Conservation (phyloP, 2,888 invertebrate species). For the Balanococcus diminutus region DNA sequence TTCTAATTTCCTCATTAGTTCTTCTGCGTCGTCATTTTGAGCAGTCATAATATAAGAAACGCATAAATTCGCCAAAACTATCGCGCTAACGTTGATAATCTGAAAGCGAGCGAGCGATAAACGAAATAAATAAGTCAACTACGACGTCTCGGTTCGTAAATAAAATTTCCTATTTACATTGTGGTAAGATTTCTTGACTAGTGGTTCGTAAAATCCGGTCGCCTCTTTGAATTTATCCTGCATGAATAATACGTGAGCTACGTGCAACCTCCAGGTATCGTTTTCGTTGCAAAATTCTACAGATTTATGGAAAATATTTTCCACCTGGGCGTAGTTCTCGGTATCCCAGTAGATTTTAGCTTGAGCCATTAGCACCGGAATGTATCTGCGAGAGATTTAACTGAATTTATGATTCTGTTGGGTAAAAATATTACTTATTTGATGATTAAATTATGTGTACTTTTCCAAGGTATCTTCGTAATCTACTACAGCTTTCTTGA, state of each 20-base stretch:
- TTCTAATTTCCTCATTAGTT: slow-evolving; percentile 97
- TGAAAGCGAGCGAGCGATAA: slow-evolving; percentile 60
- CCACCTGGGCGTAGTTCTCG: slow-evolving; percentile 94
- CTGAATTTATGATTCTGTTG: neutral
- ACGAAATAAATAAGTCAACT: neutral
- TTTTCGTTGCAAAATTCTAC: slow-evolving; percentile 98
- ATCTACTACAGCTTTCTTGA: slow-evolving; percentile 87
- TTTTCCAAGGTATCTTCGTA: slow-evolving; percentile 87
- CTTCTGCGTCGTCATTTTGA: slow-evolving; percentile 98
- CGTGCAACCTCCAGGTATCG: slow-evolving; percentile 95
- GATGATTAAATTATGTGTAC: slow-evolving; percentile 60
- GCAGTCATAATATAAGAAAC: slow-evolving; percentile 99
- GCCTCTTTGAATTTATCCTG: slow-evolving; percentile 99
- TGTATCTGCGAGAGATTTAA: slow-evolving; percentile 69
- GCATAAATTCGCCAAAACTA: slow-evolving; percentile 96
- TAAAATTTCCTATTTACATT: slow-evolving; percentile 66
- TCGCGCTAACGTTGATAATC: slow-evolving; percentile 94
- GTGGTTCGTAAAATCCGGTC: slow-evolving; percentile 96
- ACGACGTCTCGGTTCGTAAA: neutral
- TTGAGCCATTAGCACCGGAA: slow-evolving; percentile 98
- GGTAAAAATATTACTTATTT: neutral
- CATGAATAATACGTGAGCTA: slow-evolving; percentile 99
- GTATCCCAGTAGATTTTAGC: slow-evolving; percentile 98
- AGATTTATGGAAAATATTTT: slow-evolving; percentile 94
- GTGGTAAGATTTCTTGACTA: slow-evolving; percentile 92